These are phyloP conservation scores for Alouatta palliata DNA, from an alignment of 2,113 vertebrate genomes.

Conservation along the genomic window DNA sequence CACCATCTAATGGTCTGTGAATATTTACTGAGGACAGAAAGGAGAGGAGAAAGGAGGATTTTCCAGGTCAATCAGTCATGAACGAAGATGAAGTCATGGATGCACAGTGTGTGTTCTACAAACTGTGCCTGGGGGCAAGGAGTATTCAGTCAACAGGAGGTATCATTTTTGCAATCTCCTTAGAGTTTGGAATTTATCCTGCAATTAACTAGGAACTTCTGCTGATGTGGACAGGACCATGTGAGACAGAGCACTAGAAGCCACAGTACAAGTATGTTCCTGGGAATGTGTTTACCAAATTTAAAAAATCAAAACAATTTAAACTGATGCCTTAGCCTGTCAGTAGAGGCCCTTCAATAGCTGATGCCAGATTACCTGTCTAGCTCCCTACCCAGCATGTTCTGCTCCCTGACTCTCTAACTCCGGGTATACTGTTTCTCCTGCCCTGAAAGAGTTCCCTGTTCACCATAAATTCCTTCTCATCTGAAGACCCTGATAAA, in stretches of 20 bases:
- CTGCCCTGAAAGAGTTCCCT: background rate
- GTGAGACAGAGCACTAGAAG: background rate
- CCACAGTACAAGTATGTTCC: background rate
- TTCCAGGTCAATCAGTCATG: background rate
- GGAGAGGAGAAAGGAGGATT: background rate
- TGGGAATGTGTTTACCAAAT: background rate
- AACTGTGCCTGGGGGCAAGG: background rate
- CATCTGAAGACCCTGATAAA: background rate
- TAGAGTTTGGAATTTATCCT: background rate
- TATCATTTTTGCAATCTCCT: background rate
- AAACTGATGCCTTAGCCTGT: background rate
- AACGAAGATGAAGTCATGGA: background rate
- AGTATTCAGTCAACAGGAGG: background rate
- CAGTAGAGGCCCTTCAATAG: background rate
- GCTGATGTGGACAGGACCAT: background rate
- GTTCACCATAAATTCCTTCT: background rate
- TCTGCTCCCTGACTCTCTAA: background rate
- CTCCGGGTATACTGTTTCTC: background rate
- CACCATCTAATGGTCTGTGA: background rate
- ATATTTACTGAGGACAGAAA: background rate
- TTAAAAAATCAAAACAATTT: background rate
- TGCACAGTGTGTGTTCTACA: background rate
- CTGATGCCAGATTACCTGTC: background rate
- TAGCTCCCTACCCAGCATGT: background rate
- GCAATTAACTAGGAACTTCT: background rate